Evolutionary conservation across 2,113 vertebrate species (phyloP).

Genomic region (Chamaea fasciata): DNA sequence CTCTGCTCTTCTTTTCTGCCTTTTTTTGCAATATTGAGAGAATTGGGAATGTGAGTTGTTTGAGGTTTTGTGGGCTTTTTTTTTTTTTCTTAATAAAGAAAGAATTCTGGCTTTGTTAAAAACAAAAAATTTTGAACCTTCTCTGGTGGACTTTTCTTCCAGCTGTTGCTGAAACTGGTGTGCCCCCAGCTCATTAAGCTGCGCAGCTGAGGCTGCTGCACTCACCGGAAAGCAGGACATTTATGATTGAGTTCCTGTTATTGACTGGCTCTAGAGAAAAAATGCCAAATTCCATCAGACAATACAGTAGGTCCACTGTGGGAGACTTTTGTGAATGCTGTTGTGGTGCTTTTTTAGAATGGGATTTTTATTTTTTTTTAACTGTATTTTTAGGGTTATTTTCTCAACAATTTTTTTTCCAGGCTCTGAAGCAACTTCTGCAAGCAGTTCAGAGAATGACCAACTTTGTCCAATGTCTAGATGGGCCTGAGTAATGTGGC

Average conservation of each 20-base stretch:
- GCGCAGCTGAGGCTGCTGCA: constrained; percentile 63
- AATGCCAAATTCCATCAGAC: constrained; percentile 58
- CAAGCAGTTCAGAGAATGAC: not conserved
- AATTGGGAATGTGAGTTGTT: accelerated
- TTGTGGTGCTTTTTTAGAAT: constrained; percentile 11
- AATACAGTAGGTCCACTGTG: constrained; percentile 56
- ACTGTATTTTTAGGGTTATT: not conserved
- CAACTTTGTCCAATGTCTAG: not conserved
- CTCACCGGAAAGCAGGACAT: constrained; percentile 83
- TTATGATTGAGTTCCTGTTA: constrained; percentile 94
- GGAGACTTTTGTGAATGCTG: not conserved
- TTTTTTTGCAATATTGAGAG: not conserved
- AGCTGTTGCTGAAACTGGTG: constrained; percentile 67
- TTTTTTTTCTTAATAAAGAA: not conserved
- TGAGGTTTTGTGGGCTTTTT: not conserved
- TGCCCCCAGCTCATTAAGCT: constrained; percentile 51
- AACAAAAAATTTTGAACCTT: not conserved
- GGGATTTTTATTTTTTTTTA: not conserved
- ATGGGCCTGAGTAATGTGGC: not conserved
- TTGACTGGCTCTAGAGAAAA: constrained; percentile 76
- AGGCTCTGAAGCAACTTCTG: not conserved
- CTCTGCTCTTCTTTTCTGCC: not conserved
- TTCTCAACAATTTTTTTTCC: not conserved
- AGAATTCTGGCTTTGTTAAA: not conserved
- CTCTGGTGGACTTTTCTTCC: constrained; percentile 6